A percentile compares a stretch with the other conserved stretches of the same genome.
phyloP scores from a whole-genome alignment of 1,140 invertebrate genomes.

The Episyrphus balteatus region DNA sequence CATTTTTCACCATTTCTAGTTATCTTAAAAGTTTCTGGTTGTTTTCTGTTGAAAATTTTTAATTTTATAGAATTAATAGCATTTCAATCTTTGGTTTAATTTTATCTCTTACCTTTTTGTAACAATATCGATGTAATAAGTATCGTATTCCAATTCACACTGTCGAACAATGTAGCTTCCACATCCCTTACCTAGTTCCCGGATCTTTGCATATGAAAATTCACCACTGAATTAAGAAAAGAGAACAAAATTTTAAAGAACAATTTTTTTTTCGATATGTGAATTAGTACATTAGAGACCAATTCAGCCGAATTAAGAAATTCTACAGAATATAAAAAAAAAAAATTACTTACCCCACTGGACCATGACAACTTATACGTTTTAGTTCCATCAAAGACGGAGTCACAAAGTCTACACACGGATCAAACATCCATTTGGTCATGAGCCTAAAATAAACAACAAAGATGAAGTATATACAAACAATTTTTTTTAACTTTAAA shows the following conservation, averaged over 20 bases:
- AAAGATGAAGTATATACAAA: background rate
- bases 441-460: slow-evolving; percentile 47
- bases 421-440: slow-evolving; percentile 81
- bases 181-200: slow-evolving; percentile 60
- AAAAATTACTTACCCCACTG: slow-evolving; percentile 55
- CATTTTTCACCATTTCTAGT: slow-evolving; percentile 25
- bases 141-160: slow-evolving; percentile 64
- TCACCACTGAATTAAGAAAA: slow-evolving; percentile 45
- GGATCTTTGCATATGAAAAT: slow-evolving; percentile 72
- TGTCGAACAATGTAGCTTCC: slow-evolving; percentile 73
- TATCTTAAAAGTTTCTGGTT: slow-evolving; percentile 59
- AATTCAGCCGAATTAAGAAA: no score
- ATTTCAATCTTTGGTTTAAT: slow-evolving; percentile 2
- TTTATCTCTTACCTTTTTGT: slow-evolving; percentile 40
- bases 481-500: background rate
- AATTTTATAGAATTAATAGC: background rate
- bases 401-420: slow-evolving; percentile 66
- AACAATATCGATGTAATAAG: slow-evolving; percentile 70
- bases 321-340: no score
- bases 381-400: slow-evolving; percentile 64
- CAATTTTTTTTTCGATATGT: no score
- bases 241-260: slow-evolving; percentile 6
- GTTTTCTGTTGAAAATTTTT: slow-evolving; percentile 39
- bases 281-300: no score
- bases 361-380: slow-evolving; percentile 72